Percentiles rank a stretch among this genome's conserved stretches.
Conservation (phyloP, 2,888 invertebrate species). For the Syritta pipiens region DNA sequence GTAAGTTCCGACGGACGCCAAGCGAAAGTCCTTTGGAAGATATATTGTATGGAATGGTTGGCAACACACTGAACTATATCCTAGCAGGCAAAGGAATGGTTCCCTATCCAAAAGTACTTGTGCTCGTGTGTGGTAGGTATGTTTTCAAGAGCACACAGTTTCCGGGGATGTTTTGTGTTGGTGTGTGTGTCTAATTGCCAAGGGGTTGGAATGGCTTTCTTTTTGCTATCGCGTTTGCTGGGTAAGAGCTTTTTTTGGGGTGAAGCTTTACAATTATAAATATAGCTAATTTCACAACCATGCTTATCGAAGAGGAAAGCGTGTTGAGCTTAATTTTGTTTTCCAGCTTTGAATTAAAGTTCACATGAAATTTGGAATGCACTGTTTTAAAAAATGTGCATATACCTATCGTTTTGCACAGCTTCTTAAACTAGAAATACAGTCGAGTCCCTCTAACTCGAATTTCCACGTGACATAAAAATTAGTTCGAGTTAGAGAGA, state of each 20-base stretch:
- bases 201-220: conserved; percentile 47
- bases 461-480: no score
- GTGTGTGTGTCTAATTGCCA: conserved; percentile 41
- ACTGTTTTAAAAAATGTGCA: no score
- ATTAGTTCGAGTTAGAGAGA: no score
- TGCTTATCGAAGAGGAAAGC: no score
- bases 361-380: background rate
- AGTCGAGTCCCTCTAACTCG: no score
- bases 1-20: conserved; percentile 44
- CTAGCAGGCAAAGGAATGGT: conserved; percentile 74
- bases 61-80: conserved; percentile 75
- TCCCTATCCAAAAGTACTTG: conserved; percentile 58
- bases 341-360: background rate
- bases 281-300: background rate
- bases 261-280: background rate
- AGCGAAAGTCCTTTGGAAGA: conserved; percentile 61
- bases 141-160: conserved; percentile 56
- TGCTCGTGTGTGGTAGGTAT: conserved; percentile 43
- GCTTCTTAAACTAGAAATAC: no score
- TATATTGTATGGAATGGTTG: conserved; percentile 68
- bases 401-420: no score
- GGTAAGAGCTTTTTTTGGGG: background rate
- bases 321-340: background rate
- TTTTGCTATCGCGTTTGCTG: conserved; percentile 19
- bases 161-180: conserved; percentile 48